Base-by-base conservation (phyloP, 2,888 invertebrate species). In the Stenodera caucasica region DNA sequence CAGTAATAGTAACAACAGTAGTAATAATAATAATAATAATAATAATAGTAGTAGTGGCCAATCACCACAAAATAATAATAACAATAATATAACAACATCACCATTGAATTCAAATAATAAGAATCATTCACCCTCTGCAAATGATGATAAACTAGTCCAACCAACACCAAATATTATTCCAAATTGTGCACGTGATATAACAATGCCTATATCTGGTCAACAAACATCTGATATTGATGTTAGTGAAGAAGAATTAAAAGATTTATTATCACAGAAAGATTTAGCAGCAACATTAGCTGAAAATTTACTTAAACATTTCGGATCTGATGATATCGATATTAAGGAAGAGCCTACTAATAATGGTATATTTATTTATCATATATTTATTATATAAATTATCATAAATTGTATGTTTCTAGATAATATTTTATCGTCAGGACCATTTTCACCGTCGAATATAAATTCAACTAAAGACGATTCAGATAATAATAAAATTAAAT, bases 301-400 rank as follows among this genome's bases (percentile, higher is more conserved):
- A 79, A 94, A 96, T 80, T 82, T 96, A 60, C 82, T 96, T 57
- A 92, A 94, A 78, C 91, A 94, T 72, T 91, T 95, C 74, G 89
- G 89, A 11, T 90, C 90, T 18, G 86, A 90, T 12, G 88, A 87
- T 65, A 82, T 89, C 1, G 85, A 85, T 57, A 76, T 79, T 29
- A 80, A 80, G 67, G 79, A 78, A 65, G 76, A 78, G 61, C 63
- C 60, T n/a, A 53, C 53, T 9, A 54, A 54, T 21, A 59, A 15
- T 52, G 65, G 65, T 65, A 54, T 58, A 53, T n/a, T 26, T 51
- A n/a, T 15, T 40, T 40, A 54, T 52, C 21, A 7, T 45, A 18
- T n/a, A 49, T 18, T 30, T 45, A 32, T 14, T 15, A 30, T 54
- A 11, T 23, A 2, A 18, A 12, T 50, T 18, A 29, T 32, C 18